Conservation (phyloP, 2,113 vertebrate species). For the Pachypanchax playfairii region DNA sequence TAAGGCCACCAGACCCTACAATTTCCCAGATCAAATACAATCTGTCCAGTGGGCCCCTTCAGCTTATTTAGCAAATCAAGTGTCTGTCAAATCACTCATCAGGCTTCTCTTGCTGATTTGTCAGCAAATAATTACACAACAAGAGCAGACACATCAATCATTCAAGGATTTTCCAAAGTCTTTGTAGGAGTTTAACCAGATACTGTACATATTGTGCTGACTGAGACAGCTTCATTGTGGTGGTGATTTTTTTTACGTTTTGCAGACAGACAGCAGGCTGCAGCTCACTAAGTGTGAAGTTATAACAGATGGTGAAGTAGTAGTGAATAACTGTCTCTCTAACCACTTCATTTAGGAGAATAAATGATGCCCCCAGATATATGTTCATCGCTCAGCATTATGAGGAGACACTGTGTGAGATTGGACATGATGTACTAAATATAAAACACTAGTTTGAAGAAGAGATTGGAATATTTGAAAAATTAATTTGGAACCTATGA, state of each 20-base stretch:
- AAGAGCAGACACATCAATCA: slow-evolving; percentile 38
- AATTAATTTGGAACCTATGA: slow-evolving; percentile 8
- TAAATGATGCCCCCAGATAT: slow-evolving; percentile 61
- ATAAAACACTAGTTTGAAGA: slow-evolving; percentile 11
- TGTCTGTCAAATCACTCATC: slow-evolving; percentile 51
- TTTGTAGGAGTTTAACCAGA: neutral
- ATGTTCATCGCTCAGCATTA: slow-evolving; percentile 54
- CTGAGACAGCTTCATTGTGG: neutral
- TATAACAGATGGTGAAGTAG: slow-evolving; percentile 49
- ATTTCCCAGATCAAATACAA: slow-evolving; percentile 20
- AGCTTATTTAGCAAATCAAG: slow-evolving; percentile 58
- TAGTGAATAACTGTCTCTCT: slow-evolving; percentile 47
- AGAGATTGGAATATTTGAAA: slow-evolving; percentile 7
- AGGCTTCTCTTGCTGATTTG: slow-evolving; percentile 38
- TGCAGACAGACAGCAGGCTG: slow-evolving; percentile 34
- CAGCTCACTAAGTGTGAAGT: slow-evolving; percentile 37
- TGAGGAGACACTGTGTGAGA: slow-evolving; percentile 32
- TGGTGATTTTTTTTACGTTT: slow-evolving; percentile 37
- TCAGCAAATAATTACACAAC: slow-evolving; percentile 37
- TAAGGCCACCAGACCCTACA: slow-evolving; percentile 20
- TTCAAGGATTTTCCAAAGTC: neutral
- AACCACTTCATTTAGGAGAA: slow-evolving; percentile 53
- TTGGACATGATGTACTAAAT: slow-evolving; percentile 28
- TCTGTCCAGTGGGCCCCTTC: slow-evolving; percentile 38
- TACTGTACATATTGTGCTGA: too few relatives aligned